These are phyloP conservation scores for Aplysia californica DNA, from an alignment of 1,140 invertebrate genomes.

Conservation along the genomic window DNA sequence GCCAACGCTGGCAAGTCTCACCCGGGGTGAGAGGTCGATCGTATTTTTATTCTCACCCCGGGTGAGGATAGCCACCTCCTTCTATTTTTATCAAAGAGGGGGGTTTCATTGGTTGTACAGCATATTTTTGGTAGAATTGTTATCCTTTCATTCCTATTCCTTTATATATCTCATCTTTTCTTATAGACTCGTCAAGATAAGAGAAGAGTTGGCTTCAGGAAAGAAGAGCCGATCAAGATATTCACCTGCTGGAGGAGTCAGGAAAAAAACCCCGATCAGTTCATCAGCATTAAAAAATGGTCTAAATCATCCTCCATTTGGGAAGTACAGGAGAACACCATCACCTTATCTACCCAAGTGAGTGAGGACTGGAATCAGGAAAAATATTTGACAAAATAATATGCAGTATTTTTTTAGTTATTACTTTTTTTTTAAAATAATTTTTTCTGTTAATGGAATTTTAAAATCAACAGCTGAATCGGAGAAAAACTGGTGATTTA, in stretches of 20 bases:
- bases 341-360: slow-evolving; percentile 27
- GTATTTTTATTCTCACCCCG: too few relatives aligned
- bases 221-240: slow-evolving; percentile 8
- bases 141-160: background rate
- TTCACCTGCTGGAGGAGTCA: background rate
- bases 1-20: background rate
- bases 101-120: background rate
- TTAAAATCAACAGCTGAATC: too few relatives aligned
- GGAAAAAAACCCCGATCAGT: background rate
- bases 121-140: background rate
- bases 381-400: background rate
- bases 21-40: background rate
- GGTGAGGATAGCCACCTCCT: background rate
- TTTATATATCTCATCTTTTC: too few relatives aligned
- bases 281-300: background rate
- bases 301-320: slow-evolving; percentile 15
- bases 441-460: background rate
- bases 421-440: too few relatives aligned
- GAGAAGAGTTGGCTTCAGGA: slow-evolving; percentile 10
- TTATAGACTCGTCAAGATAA: slow-evolving; percentile 6
- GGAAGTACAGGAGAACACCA: slow-evolving; percentile 24
- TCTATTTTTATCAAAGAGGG: too few relatives aligned
- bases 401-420: too few relatives aligned
- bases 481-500: too few relatives aligned
- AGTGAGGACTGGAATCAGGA: background rate